Evolutionary conservation across 2,797 vertebrate genomes (phyloP), one percentile per base, ranked within the genome.

Genomic region (Alcedo atthis): DNA sequence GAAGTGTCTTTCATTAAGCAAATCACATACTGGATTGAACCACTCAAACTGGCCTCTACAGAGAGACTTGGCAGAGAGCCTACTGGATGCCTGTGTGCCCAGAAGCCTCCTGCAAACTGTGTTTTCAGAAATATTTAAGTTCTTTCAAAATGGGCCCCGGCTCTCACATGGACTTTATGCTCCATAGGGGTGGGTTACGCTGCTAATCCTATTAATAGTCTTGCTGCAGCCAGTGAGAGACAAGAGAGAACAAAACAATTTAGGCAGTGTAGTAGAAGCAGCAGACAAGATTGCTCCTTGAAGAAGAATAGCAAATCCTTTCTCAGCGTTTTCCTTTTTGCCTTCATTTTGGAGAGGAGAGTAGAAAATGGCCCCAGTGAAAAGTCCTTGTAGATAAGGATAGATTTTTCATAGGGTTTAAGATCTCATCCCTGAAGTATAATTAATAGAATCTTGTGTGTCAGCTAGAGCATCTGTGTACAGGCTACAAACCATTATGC

Each of bases 1-100:
- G 93, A 93, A 94, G 92, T 85, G 90, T 94, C 92, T 95, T 94
- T 96, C 90, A 94, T 94, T 95, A 94, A 92, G 86, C 88, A 96
- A 94, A 96, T 94, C 95, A 90, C 86, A 92, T 68, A 58, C 76
- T 94, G 94, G 90, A 77, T 62, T 71, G 79, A 89, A 69, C 54
- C 81, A 73, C 73, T 94, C 88, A 66, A 74, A 75, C 51, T 94
- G 88, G 90, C 86, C 90, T 81, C 84, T 78, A 4, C 88, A 83
- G 81, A 88, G 71, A 77, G 58, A 16, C 81, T 77, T 96, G 95
- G 96, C 94, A 90, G 69, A 63, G 40, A 82, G 81, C 79, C 89
- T 55, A 16, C 79, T 33, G 30, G 82, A 66, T 0, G 75, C 64
- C 75, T 78, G 46, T 5, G 1, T 84, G 51, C 64, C 82, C 91